Conservation (phyloP, 2,888 invertebrate genomes). For the Ceratothoa steindachneri region DNA sequence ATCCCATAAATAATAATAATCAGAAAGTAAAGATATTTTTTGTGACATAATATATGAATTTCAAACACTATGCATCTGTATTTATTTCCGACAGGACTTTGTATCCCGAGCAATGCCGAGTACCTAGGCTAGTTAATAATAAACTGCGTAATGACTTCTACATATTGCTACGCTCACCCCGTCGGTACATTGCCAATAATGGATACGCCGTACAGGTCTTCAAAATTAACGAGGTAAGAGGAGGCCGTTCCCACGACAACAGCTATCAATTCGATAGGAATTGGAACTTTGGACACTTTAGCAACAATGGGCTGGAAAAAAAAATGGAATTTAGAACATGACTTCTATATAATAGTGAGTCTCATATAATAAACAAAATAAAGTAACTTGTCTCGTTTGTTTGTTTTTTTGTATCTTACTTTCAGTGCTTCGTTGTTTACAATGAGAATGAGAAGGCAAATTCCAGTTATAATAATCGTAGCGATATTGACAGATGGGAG, state of each 20-base stretch:
- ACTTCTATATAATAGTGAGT: no score
- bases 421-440: slow-evolving; percentile 71
- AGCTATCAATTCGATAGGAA: slow-evolving; percentile 77
- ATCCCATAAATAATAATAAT: no score
- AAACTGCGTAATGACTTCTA: no score
- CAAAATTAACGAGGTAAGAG: slow-evolving; percentile 62
- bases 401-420: slow-evolving; percentile 59
- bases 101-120: no score
- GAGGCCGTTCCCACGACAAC: slow-evolving; percentile 68
- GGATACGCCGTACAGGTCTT: slow-evolving; percentile 60
- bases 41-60: no score
- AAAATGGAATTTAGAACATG: no score
- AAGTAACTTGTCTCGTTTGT: no score
- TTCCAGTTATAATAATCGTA: slow-evolving; percentile 65
- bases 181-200: slow-evolving; percentile 74
- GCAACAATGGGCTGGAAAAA: slow-evolving; percentile 52
- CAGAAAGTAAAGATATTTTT: no score
- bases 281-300: slow-evolving; percentile 66
- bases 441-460: slow-evolving; percentile 64
- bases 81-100: no score
- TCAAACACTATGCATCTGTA: no score
- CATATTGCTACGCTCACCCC: slow-evolving; percentile 62
- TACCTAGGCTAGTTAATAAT: no score
- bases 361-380: no score
- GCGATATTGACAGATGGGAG: slow-evolving; percentile 58